These are phyloP conservation scores for Galaxea fascicularis DNA, from an alignment of 92 coral and sea anemone species.

Conservation along the genomic window DNA sequence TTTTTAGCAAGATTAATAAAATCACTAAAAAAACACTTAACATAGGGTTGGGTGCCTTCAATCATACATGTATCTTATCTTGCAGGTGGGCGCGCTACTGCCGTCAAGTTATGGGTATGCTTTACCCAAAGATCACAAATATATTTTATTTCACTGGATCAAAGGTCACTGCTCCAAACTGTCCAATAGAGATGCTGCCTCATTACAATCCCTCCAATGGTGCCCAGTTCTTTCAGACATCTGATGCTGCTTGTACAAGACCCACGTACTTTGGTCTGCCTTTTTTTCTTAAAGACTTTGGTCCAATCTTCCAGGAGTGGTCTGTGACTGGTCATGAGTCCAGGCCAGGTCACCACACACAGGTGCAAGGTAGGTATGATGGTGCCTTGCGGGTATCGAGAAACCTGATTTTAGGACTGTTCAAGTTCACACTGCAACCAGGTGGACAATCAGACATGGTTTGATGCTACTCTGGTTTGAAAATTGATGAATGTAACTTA, in stretches of 20 bases:
- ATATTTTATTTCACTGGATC: slow-evolving; percentile 84
- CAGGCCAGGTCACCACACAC: slow-evolving; percentile 96
- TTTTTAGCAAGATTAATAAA: too few relatives aligned
- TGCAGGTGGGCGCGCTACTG: slow-evolving; percentile 76
- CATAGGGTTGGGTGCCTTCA: too few relatives aligned
- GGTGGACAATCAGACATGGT: too few relatives aligned
- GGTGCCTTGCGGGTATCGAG: neutral
- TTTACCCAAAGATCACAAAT: slow-evolving; percentile 83
- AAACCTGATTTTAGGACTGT: neutral
- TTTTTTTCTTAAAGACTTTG: slow-evolving; percentile 84
- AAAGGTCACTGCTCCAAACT: slow-evolving; percentile 87
- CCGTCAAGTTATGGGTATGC: slow-evolving; percentile 82
- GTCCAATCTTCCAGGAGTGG: slow-evolving; percentile 95
- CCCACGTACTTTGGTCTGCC: slow-evolving; percentile 89
- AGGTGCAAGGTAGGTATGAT: slow-evolving; percentile 82
- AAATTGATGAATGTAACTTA: too few relatives aligned
- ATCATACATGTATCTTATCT: neutral
- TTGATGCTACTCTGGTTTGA: too few relatives aligned
- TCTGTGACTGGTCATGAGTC: slow-evolving; percentile 95
- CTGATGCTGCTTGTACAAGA: slow-evolving; percentile 52
- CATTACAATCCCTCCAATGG: slow-evolving; percentile 95
- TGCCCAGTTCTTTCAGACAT: slow-evolving; percentile 77
- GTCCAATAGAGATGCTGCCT: slow-evolving; percentile 94
- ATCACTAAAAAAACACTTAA: too few relatives aligned
- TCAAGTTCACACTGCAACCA: too few relatives aligned